Conservation (phyloP, 2,797 vertebrate genomes). For the Allobates femoralis region DNA sequence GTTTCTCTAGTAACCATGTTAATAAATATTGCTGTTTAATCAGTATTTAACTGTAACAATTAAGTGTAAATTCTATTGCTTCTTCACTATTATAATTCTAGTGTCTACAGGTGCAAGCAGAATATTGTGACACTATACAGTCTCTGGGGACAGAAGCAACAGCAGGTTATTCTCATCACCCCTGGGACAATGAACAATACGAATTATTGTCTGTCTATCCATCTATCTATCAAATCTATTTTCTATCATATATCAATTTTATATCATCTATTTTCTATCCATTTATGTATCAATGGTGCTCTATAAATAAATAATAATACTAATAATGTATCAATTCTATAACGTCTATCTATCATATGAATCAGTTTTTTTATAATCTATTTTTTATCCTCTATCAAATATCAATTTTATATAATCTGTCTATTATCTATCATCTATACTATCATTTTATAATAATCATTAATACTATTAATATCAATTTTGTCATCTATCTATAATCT, state of each 20-base stretch:
- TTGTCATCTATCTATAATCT: neutral
- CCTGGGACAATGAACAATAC: neutral
- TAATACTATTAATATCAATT: neutral
- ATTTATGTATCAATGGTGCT: slow-evolving; percentile 7
- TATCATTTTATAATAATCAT: neutral
- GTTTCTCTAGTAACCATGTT: neutral
- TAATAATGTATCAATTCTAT: neutral
- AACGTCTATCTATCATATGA: slow-evolving; percentile 16
- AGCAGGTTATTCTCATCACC: neutral
- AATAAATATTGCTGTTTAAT: neutral
- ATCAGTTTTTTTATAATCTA: too few relatives aligned
- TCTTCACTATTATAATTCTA: neutral
- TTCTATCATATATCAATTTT: slow-evolving; percentile 16
- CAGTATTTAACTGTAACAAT: neutral
- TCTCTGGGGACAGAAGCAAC: neutral
- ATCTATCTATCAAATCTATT: slow-evolving; percentile 6
- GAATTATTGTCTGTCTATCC: slow-evolving; percentile 4
- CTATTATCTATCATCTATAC: neutral
- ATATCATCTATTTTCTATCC: slow-evolving; percentile 10
- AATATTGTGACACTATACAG: neutral
- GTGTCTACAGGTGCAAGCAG: slow-evolving; percentile 1
- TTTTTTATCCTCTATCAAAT: neutral
- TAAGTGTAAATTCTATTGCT: neutral
- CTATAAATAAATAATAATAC: too few relatives aligned
- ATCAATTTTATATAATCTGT: neutral